These are phyloP conservation scores for Drusus annulatus DNA, from an alignment of 1,140 invertebrate species.

Conservation along the genomic window DNA sequence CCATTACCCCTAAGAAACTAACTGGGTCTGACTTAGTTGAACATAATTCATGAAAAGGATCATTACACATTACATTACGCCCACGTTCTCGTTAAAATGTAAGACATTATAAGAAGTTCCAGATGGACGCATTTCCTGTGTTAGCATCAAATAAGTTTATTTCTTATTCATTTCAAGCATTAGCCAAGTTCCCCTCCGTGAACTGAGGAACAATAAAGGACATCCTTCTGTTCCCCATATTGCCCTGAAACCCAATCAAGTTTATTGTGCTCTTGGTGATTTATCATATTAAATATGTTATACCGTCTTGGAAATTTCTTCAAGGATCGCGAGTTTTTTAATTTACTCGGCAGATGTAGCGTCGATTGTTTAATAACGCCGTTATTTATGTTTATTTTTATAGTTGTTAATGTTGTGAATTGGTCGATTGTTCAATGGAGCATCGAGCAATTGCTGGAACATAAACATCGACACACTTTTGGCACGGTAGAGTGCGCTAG, in stretches of 20 bases:
- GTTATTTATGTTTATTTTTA: constrained; percentile 25
- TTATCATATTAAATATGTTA: not conserved
- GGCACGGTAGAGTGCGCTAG: not conserved
- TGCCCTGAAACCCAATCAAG: not conserved
- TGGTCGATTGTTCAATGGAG: too few species aligned
- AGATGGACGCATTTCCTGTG: constrained; percentile 4
- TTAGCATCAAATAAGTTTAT: not conserved
- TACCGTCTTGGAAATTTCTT: not conserved
- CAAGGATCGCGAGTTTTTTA: constrained; percentile 21
- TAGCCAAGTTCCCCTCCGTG: not conserved
- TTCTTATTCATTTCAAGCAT: constrained; percentile 14
- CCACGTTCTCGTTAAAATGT: constrained; percentile 4
- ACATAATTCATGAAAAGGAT: not conserved
- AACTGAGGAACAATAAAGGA: not conserved
- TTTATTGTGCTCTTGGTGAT: constrained; percentile 1
- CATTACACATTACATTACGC: not conserved
- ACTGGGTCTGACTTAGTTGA: not conserved
- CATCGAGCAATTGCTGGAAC: not conserved
- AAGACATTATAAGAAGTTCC: not conserved
- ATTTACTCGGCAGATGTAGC: constrained; percentile 9
- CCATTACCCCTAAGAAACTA: not conserved
- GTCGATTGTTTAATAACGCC: constrained; percentile 6
- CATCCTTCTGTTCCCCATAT: constrained; percentile 13
- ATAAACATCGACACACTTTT: constrained; percentile 7
- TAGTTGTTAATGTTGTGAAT: not conserved